Evolutionary conservation across 1,140 invertebrate genomes (phyloP), one percentile per base, ranked within the genome.

Genomic region (Nixonia krombeini): DNA sequence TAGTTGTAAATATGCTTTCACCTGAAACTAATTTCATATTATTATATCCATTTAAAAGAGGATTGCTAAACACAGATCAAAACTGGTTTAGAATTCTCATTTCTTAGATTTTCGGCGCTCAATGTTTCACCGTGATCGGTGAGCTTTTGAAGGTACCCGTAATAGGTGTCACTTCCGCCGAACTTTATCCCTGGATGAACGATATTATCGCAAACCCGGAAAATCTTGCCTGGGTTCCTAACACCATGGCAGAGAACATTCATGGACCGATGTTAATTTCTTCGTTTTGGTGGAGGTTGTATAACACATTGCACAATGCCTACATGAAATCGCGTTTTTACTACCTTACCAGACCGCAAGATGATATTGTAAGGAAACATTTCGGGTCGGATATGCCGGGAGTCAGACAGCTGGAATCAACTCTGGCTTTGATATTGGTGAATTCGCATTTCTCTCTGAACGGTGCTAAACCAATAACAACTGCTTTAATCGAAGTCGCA

Each of bases 131-230:
- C 7, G 87, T 88, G 0, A 69, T 90, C 6, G 86, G 88, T 1
- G 79, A 86, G 59, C 78, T 85, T 25, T 86, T 88, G 45, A 85
- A 87, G 13, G 82, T 89, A 3, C 90, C 89, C 0, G 80, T 88
- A 4, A 83, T 91, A 4, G 88, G 87, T 0, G 70, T 89, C 0
- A 85, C 87, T 38, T 88, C 89, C 1, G 85, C 87, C 25, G 86
- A 87, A 1, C 81, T 88, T 0, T 85, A 90, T 50, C 89, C 89
- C 0, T 91, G 89, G 89, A 78, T 87, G 1, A 87, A 89, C 42
- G 87, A 87, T 3, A 84, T 88, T 52, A 80, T 90, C 16, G 89
- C 85, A 0, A 90, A 90, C 72, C 88, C 90, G 0, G 87, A 90
- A 16, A 89, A 87, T 17, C 80, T 88, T 0, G 86, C 89, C 0